Base-by-base conservation (phyloP, 1,140 invertebrate genomes). In the Anastatus disparis region DNA sequence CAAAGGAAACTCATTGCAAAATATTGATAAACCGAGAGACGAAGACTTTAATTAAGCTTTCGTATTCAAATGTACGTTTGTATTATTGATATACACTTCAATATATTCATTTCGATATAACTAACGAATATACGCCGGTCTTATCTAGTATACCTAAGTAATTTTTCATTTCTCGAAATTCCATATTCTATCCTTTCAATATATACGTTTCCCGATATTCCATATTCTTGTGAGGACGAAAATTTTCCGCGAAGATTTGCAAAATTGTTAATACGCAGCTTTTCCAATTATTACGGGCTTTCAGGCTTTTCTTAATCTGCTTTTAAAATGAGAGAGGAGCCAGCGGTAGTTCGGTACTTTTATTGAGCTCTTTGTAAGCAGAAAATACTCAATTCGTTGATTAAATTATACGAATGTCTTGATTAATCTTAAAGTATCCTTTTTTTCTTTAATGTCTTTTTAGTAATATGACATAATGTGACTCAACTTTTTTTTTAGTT, bases 231-330 rank as follows among this genome's bases (percentile, higher is more conserved):
- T n/a, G n/a, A n/a, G n/a, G 35, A 6, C 65, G 64, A 76, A 74
- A 74, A n/a, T n/a, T 81, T 85, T 85, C 82, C 80, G 82, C 79
- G 79, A 79, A 84, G 79, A 80, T 78, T 81, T 78, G 83, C 84
- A 85, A 84, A 86, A 85, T 84, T 83, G 81, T 86, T 84, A 85
- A 86, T 86, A 80, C 81, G 65, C 74, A 81, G 80, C 77, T 83
- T 82, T 82, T 83, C 79, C 80, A 86, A 84, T 86, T n/a, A n/a
- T n/a, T 85, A 84, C 75, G 75, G 73, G 58, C 64, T 67, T 58
- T 68, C 66, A 69, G 48, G 50, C 50, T 72, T 70, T n/a, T 40
- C 35, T 50, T 58, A 64, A 64, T 66, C 61, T 65, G 17, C 62
- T 70, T 72, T 67, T 73, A n/a, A n/a, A n/a, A n/a, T n/a, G n/a